Evolutionary conservation across 2,797 vertebrate species (phyloP), one percentile per base, ranked within the genome.

Genomic region (Helostoma temminkii): DNA sequence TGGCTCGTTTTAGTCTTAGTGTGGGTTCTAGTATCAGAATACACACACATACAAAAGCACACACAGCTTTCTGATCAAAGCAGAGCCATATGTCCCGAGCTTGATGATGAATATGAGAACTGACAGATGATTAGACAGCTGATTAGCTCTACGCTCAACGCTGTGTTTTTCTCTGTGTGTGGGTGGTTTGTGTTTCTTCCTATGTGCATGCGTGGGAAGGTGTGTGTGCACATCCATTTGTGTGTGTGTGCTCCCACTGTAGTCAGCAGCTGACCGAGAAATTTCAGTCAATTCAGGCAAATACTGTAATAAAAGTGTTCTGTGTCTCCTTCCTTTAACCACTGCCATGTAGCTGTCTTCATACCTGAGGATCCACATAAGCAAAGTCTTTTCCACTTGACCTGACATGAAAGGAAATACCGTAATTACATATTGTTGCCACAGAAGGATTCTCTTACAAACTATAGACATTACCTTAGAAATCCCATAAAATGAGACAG

Each of bases 91-190:
- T 87, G 82, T 83, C 69, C 30, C 19, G 62, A 45, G 57, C 57
- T 46, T 47, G 55, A 69, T 87, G 81, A 88, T 73, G 78, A 76
- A 72, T 54, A 89, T 76, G 39, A 61, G 71, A 84, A 68, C 61
- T 78, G 87, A 88, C 87, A 90, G 79, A 84, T 28, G 72, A 89
- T 88, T 84, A 89, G 69, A 88, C 84, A 84, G 77, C 78, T 88
- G 87, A 89, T 90, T 86, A 84, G 79, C 59, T 80, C 65, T 9
- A 60, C 30, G 15, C 80, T 78, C 66, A 78, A 81, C 22, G 9
- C 71, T 56, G 34, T 65, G 63, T 66, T 78, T 71, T 18, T 34
- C 32, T 53, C 24, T 52, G 54, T 64, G 60, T 69, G 69, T 36
- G 9, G 18, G 55, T 60, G 8, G 6, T 32, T 7, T 32, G 30